phyloP scores from a whole-genome alignment of 2,113 vertebrate species.

The Saguinus midas region DNA sequence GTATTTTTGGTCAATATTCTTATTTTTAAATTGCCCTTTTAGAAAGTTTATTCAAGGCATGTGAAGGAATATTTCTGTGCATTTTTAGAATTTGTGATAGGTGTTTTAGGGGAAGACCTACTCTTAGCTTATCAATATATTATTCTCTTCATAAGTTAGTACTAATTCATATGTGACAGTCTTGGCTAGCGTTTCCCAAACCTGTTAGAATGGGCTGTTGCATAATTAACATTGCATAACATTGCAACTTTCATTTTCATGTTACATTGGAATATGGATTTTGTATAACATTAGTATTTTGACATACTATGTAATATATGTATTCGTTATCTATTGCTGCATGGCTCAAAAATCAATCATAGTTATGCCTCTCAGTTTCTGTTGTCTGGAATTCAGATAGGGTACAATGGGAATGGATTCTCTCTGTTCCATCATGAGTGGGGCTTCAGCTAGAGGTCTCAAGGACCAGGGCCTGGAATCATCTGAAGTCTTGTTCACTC shows the following conservation, averaged over 20 bases:
- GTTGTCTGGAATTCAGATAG: neutral
- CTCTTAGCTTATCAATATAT: neutral
- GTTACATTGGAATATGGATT: neutral
- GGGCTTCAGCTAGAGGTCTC: neutral
- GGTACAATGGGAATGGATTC: neutral
- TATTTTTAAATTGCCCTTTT: neutral
- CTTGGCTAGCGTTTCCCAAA: neutral
- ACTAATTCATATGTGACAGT: neutral
- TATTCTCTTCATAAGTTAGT: neutral
- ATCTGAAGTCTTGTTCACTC: neutral
- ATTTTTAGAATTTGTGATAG: neutral
- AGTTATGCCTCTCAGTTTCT: neutral
- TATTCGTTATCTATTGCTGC: neutral
- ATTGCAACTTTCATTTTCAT: neutral
- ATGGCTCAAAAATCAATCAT: neutral
- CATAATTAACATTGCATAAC: neutral
- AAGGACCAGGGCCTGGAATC: neutral
- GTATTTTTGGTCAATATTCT: accelerated
- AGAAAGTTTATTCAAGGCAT: neutral
- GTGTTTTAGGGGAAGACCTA: neutral
- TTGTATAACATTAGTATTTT: neutral
- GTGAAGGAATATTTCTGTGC: neutral
- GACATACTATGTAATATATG: neutral
- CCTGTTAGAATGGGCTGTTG: neutral
- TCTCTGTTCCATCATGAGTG: neutral